Percentiles rank a stretch among this genome's conserved stretches.
phyloP scores from a whole-genome alignment of 2,888 invertebrate genomes.

The Argyresthia goedartella region DNA sequence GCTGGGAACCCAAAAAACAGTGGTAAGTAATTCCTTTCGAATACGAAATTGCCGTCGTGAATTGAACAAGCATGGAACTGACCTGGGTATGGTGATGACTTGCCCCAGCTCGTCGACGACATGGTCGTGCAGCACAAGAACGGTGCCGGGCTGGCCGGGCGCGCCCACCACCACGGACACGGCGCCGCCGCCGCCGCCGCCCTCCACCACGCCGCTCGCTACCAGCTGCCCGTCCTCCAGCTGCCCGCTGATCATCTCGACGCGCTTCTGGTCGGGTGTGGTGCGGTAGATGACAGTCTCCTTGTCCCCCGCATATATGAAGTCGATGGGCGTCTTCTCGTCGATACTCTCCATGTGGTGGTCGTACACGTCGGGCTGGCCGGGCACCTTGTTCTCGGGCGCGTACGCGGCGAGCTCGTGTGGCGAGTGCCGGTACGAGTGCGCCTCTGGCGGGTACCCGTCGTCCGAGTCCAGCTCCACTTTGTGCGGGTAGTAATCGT shows the following conservation, averaged over 20 bases:
- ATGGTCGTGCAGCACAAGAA: conserved; percentile 79
- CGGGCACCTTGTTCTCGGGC: conserved; percentile 71
- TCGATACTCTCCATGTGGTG: conserved; percentile 68
- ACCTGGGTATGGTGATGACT: conserved; percentile 77
- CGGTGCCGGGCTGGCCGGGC: conserved; percentile 68
- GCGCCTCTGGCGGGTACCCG: conserved; percentile 73
- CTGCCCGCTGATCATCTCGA: conserved; percentile 83
- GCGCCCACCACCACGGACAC: conserved; percentile 64
- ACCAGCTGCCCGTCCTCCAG: conserved; percentile 69
- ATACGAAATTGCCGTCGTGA: no score
- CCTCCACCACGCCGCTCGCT: conserved; percentile 58
- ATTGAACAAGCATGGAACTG: no score
- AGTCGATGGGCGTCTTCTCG: conserved; percentile 81
- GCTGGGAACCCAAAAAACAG: no score
- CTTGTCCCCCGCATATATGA: conserved; percentile 87
- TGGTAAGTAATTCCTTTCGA: no score
- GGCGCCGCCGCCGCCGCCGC: no score
- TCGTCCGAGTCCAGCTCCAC: conserved; percentile 74
- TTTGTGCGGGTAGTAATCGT: conserved; percentile 74
- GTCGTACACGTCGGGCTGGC: conserved; percentile 62
- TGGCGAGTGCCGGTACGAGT: conserved; percentile 71
- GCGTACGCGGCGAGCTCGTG: conserved; percentile 62
- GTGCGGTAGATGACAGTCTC: conserved; percentile 88
- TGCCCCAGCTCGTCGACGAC: conserved; percentile 78
- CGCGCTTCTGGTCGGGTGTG: conserved; percentile 82